Percentiles rank a stretch among this genome's conserved stretches.
Conservation (phyloP, 2,888 invertebrate genomes). For the Autographa gamma region DNA sequence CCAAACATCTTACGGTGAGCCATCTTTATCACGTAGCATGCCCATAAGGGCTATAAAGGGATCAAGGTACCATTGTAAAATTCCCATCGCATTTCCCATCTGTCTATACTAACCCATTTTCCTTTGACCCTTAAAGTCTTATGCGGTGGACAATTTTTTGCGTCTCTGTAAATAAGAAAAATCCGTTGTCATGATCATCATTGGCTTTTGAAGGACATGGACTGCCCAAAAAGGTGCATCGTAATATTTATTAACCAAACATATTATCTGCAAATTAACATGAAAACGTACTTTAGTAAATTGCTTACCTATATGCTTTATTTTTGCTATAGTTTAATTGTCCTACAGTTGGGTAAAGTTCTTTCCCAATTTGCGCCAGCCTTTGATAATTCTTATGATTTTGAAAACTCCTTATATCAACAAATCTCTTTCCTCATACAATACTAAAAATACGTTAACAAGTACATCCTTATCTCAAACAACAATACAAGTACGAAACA, state of each 20-base stretch:
- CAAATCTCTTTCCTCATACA: not conserved
- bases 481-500: conserved; percentile 38
- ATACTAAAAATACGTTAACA: not conserved
- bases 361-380: no score
- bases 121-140: not conserved
- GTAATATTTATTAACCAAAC: no score
- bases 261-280: no score
- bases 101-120: conserved; percentile 38
- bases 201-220: no score
- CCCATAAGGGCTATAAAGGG: conserved; percentile 53
- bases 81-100: conserved; percentile 43
- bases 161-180: not conserved
- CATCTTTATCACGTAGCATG: conserved; percentile 51
- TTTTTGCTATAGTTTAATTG: no score
- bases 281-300: no score
- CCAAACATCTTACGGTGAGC: conserved; percentile 27
- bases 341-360: no score
- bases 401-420: no score
- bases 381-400: no score
- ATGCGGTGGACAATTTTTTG: not conserved
- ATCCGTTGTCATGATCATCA: not conserved
- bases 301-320: no score
- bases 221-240: no score
- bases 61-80: conserved; percentile 44
- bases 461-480: conserved; percentile 35